Percentiles rank a stretch among this genome's conserved stretches.
Conservation (phyloP, 2,888 invertebrate genomes). For the Leucophenga montana region DNA sequence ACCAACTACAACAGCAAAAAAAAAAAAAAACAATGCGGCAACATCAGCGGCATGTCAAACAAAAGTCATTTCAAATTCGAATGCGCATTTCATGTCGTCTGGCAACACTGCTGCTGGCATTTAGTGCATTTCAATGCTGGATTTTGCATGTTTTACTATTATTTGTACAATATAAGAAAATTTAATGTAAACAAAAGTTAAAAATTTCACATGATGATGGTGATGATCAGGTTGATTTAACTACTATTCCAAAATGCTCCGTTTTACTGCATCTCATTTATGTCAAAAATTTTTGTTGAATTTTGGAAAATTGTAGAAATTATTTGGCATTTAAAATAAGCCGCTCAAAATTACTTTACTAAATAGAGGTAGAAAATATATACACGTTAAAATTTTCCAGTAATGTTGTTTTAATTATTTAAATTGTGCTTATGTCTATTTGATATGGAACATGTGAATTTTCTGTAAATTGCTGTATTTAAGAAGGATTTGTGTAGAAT, state of each 20-base stretch:
- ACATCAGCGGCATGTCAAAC: neutral
- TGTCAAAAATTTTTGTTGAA: too few species aligned
- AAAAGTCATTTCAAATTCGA: conserved; percentile 9
- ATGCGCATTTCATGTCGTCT: neutral
- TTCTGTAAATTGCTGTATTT: too few species aligned
- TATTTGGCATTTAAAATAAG: too few species aligned
- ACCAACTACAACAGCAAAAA: neutral
- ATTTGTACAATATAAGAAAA: neutral
- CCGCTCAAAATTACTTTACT: too few species aligned
- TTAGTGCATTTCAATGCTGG: neutral
- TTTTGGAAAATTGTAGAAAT: too few species aligned
- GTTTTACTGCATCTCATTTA: too few species aligned
- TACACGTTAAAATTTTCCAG: too few species aligned
- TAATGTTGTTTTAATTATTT: too few species aligned
- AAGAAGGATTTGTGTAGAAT: too few species aligned
- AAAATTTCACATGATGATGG: neutral
- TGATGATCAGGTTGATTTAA: conserved; percentile 49
- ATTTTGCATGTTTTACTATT: neutral
- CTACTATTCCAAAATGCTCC: neutral
- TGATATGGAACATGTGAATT: too few species aligned
- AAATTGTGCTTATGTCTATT: too few species aligned
- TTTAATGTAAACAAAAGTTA: neutral
- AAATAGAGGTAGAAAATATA: too few species aligned
- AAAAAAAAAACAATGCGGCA: neutral
- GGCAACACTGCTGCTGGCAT: conserved; percentile 2